phyloP scores from a whole-genome alignment of 1,140 invertebrate species.

The Zaprionus vittiger region DNA sequence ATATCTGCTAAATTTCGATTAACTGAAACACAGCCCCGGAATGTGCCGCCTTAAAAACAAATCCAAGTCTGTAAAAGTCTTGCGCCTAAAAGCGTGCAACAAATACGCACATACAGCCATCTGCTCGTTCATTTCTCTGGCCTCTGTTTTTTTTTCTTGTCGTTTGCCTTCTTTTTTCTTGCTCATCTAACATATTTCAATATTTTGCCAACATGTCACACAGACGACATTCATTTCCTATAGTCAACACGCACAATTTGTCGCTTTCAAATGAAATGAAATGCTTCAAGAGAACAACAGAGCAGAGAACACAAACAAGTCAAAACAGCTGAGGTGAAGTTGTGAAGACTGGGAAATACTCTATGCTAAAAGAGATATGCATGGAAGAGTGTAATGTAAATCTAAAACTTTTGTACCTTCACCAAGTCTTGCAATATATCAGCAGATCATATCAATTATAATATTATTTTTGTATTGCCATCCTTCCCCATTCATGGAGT shows the following conservation, averaged over 20 bases:
- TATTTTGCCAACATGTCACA: conserved; percentile 79
- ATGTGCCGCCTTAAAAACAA: background rate
- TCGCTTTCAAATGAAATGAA: conserved; percentile 77
- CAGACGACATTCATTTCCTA: conserved; percentile 78
- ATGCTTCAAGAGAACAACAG: conserved; percentile 54
- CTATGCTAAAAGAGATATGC: background rate
- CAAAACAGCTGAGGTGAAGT: background rate
- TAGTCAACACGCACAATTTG: conserved; percentile 81
- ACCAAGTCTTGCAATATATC: background rate
- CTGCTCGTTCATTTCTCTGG: conserved; percentile 25
- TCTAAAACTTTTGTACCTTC: too few species aligned
- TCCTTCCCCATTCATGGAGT: background rate
- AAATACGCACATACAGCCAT: conserved; percentile 49
- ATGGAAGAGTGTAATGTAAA: too few species aligned
- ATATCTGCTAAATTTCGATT: conserved; percentile 2
- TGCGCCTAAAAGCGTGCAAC: conserved; percentile 27
- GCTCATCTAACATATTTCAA: conserved; percentile 59
- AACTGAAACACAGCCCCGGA: conserved; percentile 7
- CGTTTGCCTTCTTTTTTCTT: conserved; percentile 1
- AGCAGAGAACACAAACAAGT: conserved; percentile 21
- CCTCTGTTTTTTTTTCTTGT: conserved; percentile 9
- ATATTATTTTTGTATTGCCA: background rate
- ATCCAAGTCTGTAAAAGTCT: conserved; percentile 5
- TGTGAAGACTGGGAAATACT: background rate
- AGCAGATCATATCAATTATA: background rate